Conservation (phyloP, 64 coral and sea anemone species). For the Stichodactyla helianthus region DNA sequence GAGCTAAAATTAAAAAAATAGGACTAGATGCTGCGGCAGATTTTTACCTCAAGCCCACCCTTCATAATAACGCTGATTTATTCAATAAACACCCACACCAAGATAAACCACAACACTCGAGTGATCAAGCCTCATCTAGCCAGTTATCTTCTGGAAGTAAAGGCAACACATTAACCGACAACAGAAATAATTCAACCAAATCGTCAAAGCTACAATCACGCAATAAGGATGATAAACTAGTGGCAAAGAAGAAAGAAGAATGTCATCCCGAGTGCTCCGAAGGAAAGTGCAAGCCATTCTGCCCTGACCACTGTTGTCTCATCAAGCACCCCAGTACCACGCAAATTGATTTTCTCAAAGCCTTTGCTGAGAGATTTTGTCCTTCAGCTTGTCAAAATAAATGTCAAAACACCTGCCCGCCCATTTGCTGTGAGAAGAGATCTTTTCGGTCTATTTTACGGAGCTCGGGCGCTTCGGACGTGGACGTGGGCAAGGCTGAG, state of each 20-base stretch:
- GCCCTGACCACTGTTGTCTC: conserved; percentile 58
- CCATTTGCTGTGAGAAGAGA: conserved; percentile 64
- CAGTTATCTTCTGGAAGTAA: neutral
- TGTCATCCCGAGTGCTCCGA: conserved; percentile 46
- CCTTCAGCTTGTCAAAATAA: conserved; percentile 49
- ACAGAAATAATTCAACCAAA: neutral
- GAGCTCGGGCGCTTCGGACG: conserved; percentile 2
- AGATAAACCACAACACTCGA: neutral
- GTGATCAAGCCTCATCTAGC: neutral
- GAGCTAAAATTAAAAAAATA: conserved; percentile 10
- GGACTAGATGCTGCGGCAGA: neutral
- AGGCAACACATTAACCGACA: neutral
- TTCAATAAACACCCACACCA: neutral
- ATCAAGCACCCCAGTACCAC: conserved; percentile 10
- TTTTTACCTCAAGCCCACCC: conserved; percentile 33
- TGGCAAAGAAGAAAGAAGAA: neutral
- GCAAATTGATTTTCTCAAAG: conserved; percentile 47
- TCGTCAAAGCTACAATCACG: neutral
- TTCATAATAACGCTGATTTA: neutral
- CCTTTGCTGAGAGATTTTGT: conserved; percentile 65
- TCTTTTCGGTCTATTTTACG: conserved; percentile 19
- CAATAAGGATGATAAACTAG: neutral
- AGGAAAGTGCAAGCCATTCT: conserved; percentile 38
- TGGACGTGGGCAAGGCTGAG: conserved; percentile 8
- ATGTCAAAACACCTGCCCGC: conserved; percentile 70